Percentiles rank a stretch among this genome's conserved stretches.
Conservation (phyloP, 2,113 vertebrate species). For the Pao palembangensis region DNA sequence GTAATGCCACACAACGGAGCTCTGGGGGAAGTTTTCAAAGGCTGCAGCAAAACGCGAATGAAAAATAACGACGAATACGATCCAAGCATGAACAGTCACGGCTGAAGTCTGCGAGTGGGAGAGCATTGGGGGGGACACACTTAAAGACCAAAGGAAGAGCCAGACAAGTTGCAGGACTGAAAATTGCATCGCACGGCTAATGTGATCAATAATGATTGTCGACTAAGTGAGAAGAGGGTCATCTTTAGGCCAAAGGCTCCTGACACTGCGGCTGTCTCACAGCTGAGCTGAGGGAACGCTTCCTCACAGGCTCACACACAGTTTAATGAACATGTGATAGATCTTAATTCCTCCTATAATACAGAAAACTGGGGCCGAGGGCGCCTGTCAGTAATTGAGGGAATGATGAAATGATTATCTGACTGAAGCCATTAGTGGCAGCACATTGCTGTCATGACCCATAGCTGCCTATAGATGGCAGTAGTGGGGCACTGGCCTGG, state of each 20-base stretch:
- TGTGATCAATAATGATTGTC: slow-evolving; percentile 45
- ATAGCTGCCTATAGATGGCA: slow-evolving; percentile 49
- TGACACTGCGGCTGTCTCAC: slow-evolving; percentile 18
- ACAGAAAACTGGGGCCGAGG: slow-evolving; percentile 30
- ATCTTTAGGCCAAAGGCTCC: slow-evolving; percentile 28
- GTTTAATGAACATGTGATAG: slow-evolving; percentile 32
- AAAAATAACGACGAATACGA: no score
- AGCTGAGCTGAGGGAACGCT: neutral
- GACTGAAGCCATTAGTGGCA: slow-evolving; percentile 8
- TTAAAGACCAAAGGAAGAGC: no score
- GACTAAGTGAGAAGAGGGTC: slow-evolving; percentile 32
- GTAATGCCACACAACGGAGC: slow-evolving; percentile 4
- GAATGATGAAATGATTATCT: slow-evolving; percentile 56
- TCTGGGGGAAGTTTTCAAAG: neutral
- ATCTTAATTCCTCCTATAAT: slow-evolving; percentile 41
- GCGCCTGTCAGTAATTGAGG: slow-evolving; percentile 45
- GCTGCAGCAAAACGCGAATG: neutral
- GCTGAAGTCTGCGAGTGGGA: no score
- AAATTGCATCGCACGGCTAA: neutral
- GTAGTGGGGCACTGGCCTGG: slow-evolving; percentile 39
- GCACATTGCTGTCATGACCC: slow-evolving; percentile 12
- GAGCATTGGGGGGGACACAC: no score
- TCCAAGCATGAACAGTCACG: no score
- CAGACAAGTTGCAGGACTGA: no score
- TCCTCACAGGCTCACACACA: neutral